Evolutionary conservation across 37 sponge, comb jelly and placozoan genomes (phyloP).

Genomic region (Bolinopsis microptera): DNA sequence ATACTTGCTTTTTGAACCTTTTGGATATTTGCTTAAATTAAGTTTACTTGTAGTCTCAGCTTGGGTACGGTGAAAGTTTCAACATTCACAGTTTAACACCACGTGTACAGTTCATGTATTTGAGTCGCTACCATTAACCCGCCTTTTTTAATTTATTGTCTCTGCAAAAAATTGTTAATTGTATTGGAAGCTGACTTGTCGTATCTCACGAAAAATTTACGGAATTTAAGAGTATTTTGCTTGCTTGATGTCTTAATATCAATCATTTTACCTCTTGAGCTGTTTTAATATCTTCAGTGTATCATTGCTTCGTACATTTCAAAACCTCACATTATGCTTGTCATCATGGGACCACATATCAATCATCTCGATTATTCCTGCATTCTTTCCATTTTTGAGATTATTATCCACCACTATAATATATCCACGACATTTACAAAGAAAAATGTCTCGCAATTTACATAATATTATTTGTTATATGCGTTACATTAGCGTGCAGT

Average conservation of each 20-base stretch:
- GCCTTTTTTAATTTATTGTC: background rate
- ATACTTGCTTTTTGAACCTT: too few species aligned
- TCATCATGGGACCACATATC: too few species aligned
- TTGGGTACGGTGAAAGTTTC: background rate
- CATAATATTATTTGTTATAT: too few species aligned
- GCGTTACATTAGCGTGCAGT: too few species aligned
- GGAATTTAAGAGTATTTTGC: background rate
- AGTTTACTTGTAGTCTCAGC: background rate
- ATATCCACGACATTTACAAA: too few species aligned
- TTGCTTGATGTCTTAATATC: background rate
- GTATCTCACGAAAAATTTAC: background rate
- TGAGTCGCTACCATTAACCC: background rate
- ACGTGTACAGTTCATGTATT: background rate
- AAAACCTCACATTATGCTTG: too few species aligned
- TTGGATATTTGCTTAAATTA: too few species aligned
- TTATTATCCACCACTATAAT: too few species aligned
- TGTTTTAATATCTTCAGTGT: conserved; percentile 41
- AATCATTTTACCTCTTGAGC: conserved; percentile 34
- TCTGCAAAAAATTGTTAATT: background rate
- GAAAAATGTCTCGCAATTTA: too few species aligned
- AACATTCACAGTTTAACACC: background rate
- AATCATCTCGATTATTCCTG: too few species aligned
- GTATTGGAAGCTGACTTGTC: background rate
- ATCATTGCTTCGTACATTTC: background rate
- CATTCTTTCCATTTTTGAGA: too few species aligned